phyloP scores from a whole-genome alignment of 2,888 invertebrate genomes.

The Caenorhabditis japonica region DNA sequence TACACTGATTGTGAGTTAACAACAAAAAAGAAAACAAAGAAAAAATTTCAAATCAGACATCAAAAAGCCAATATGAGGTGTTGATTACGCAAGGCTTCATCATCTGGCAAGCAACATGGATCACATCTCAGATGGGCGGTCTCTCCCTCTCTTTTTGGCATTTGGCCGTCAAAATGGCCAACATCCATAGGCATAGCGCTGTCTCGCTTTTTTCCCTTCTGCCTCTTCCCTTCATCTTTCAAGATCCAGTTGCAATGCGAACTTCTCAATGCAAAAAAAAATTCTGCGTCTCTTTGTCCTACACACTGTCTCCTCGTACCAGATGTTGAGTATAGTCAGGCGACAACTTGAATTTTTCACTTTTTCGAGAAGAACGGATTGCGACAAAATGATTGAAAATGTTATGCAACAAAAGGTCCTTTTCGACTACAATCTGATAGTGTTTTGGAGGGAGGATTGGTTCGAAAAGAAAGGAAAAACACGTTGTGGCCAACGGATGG shows the following conservation, averaged over 20 bases:
- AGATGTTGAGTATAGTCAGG: slow-evolving; percentile 29
- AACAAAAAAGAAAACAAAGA: too few species aligned
- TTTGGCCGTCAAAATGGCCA: slow-evolving; percentile 44
- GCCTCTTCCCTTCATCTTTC: slow-evolving; percentile 16
- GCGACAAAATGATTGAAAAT: too few species aligned
- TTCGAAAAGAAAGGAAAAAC: slow-evolving; percentile 23
- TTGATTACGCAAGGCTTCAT: slow-evolving; percentile 42
- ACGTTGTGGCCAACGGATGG: slow-evolving; percentile 23
- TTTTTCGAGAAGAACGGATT: too few species aligned
- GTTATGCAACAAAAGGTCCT: too few species aligned
- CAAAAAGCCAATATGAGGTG: slow-evolving; percentile 17
- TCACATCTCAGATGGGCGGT: slow-evolving; percentile 5
- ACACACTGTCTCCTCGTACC: slow-evolving; percentile 21
- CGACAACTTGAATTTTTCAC: too few species aligned
- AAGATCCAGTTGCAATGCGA: slow-evolving; percentile 48
- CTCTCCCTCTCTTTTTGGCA: slow-evolving; percentile 15
- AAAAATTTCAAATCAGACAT: too few species aligned
- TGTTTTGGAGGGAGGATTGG: too few species aligned
- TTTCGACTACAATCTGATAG: too few species aligned
- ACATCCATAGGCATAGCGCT: slow-evolving; percentile 38
- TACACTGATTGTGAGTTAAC: too few species aligned
- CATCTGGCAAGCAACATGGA: background rate
- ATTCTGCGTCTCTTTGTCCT: slow-evolving; percentile 20
- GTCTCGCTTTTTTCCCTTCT: slow-evolving; percentile 12
- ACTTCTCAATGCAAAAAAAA: slow-evolving; percentile 34